Conservation (phyloP, 2,797 vertebrate species). For the Notoglanidium macrostoma region DNA sequence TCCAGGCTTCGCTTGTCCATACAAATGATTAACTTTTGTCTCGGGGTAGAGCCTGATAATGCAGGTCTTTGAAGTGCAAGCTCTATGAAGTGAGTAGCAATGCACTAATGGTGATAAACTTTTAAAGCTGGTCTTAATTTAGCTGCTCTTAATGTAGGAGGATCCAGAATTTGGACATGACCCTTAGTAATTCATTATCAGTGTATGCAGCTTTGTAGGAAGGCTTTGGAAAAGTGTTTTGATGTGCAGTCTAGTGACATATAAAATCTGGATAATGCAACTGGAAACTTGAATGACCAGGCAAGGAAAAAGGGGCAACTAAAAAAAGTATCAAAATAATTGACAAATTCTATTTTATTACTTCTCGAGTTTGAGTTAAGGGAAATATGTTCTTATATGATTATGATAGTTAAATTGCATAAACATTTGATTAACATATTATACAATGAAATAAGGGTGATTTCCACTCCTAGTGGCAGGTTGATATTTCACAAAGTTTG, state of each 20-base stretch:
- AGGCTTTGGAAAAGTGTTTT: slow-evolving; percentile 8
- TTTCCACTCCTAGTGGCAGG: not conserved
- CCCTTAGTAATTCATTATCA: not conserved
- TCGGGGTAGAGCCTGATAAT: slow-evolving; percentile 38
- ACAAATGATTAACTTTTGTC: slow-evolving; percentile 42
- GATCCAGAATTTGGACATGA: not conserved
- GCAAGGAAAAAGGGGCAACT: not conserved
- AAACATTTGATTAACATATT: not conserved
- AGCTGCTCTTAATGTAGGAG: slow-evolving; percentile 9
- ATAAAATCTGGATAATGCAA: not conserved
- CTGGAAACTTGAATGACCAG: not conserved
- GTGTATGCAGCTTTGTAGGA: not conserved
- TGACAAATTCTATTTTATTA: not conserved
- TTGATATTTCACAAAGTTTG: not conserved
- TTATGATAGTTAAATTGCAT: not conserved
- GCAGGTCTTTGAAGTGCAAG: slow-evolving; percentile 45
- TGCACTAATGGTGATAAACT: slow-evolving; percentile 24
- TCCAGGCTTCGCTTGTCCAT: slow-evolving; percentile 32
- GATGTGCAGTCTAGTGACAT: not conserved
- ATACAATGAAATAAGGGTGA: not conserved
- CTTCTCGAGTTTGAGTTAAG: not conserved
- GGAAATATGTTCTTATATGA: not conserved
- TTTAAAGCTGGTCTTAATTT: slow-evolving; percentile 21
- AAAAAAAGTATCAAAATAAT: not conserved
- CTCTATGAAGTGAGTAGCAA: slow-evolving; percentile 8